A percentile compares a stretch with the other conserved stretches of the same genome.
These are phyloP conservation scores for Fistularia tabacaria DNA, from an alignment of 2,797 vertebrate species.

Conservation along the genomic window DNA sequence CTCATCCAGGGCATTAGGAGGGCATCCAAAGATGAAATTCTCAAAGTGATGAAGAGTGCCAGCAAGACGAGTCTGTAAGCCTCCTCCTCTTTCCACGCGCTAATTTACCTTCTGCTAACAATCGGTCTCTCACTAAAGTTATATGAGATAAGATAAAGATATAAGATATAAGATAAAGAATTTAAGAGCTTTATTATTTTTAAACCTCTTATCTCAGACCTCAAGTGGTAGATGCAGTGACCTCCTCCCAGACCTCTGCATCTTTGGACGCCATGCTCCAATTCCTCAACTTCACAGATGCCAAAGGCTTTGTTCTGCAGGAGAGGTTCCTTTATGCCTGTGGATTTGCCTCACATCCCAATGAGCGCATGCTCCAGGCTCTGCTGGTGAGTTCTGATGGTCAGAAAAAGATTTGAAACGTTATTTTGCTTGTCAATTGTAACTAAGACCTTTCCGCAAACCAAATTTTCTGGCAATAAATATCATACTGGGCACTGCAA, in stretches of 20 bases:
- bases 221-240: conserved; percentile 90
- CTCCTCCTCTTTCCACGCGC: conserved; percentile 13
- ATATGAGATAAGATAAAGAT: too few species aligned
- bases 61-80: conserved; percentile 87
- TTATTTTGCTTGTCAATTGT: too few species aligned
- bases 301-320: conserved; percentile 79
- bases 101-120: conserved; percentile 8
- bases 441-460: too few species aligned
- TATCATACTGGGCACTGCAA: too few species aligned
- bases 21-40: conserved; percentile 85
- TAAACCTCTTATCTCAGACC: conserved; percentile 72
- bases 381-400: conserved; percentile 80
- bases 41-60: conserved; percentile 83
- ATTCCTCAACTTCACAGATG: conserved; percentile 91
- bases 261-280: conserved; percentile 86
- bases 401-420: too few species aligned
- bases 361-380: conserved; percentile 82
- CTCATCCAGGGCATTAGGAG: conserved; percentile 87
- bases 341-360: conserved; percentile 91
- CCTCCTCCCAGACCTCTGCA: conserved; percentile 87
- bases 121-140: conserved; percentile 1
- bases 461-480: too few species aligned
- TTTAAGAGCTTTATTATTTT: not conserved
- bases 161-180: too few species aligned
- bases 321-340: conserved; percentile 96